Conservation (phyloP, 2,888 invertebrate genomes). For the Isotomurus palustris region DNA sequence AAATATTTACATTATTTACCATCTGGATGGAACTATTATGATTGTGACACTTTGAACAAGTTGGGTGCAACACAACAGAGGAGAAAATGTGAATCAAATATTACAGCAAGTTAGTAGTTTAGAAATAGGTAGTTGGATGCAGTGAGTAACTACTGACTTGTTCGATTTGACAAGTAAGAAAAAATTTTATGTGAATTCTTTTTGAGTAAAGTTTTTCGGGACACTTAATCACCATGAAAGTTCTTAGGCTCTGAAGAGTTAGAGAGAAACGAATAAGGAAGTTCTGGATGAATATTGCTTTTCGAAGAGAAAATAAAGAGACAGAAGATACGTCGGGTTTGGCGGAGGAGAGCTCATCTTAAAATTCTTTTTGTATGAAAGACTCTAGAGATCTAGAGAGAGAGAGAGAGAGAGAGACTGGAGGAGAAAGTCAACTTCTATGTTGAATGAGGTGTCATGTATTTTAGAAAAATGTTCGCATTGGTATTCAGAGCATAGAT, state of each 20-base stretch:
- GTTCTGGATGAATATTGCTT: not conserved
- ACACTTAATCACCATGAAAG: constrained; percentile 5
- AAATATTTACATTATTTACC: too few species aligned
- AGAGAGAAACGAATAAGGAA: too few species aligned
- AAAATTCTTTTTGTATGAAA: not conserved
- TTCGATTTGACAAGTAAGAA: constrained; percentile 5
- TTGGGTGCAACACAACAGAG: constrained; percentile 10
- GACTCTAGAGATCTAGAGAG: not conserved
- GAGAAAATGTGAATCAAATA: not conserved
- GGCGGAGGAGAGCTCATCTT: constrained; percentile 1
- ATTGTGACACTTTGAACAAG: too few species aligned
- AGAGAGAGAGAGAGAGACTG: not conserved
- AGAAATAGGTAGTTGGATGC: too few species aligned
- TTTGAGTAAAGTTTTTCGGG: constrained; percentile 2
- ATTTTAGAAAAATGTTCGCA: constrained; percentile 32
- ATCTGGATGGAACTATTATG: too few species aligned
- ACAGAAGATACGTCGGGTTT: constrained; percentile 3
- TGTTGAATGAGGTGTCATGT: constrained; percentile 25
- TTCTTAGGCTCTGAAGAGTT: too few species aligned
- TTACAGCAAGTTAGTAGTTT: too few species aligned
- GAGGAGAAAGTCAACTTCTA: constrained; percentile 9
- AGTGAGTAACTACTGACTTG: too few species aligned
- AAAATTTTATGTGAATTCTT: constrained; percentile 10
- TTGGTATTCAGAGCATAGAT: constrained; percentile 30
- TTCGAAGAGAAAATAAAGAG: not conserved